phyloP scores from a whole-genome alignment of 2,797 vertebrate genomes.

The Clamator glandarius region DNA sequence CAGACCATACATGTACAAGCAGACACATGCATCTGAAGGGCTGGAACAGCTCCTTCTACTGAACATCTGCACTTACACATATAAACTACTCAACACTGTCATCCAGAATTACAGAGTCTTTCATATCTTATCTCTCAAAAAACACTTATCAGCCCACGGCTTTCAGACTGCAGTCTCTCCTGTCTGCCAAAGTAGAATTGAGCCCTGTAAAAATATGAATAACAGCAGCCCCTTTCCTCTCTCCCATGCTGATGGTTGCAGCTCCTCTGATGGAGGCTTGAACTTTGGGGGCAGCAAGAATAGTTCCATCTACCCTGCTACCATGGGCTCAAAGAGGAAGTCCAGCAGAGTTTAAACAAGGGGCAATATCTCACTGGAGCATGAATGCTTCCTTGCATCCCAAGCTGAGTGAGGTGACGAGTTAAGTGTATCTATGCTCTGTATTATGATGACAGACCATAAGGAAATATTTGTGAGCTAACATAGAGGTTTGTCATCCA shows the following conservation, averaged over 20 bases:
- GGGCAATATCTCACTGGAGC: not conserved
- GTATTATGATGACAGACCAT: not conserved
- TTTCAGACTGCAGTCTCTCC: conserved; percentile 68
- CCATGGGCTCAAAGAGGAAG: not conserved
- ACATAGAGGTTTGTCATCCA: accelerated
- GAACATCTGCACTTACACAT: conserved; percentile 67
- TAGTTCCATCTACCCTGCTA: not conserved
- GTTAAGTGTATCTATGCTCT: not conserved
- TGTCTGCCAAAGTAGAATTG: conserved; percentile 64
- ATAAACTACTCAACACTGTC: conserved; percentile 63
- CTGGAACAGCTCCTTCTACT: conserved; percentile 57
- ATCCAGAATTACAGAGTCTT: conserved; percentile 65
- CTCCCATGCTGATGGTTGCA: conserved; percentile 45
- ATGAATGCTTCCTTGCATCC: not conserved
- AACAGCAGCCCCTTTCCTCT: conserved; percentile 46
- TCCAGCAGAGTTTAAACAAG: not conserved
- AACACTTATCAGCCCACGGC: conserved; percentile 62
- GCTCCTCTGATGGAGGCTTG: conserved; percentile 28
- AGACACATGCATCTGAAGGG: conserved; percentile 33
- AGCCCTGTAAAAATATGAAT: conserved; percentile 56
- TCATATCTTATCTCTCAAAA: conserved; percentile 73
- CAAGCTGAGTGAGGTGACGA: not conserved
- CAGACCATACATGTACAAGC: conserved; percentile 9
- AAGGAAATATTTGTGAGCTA: not conserved
- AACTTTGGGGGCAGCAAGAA: not conserved